Base-by-base conservation (phyloP, 2,113 vertebrate species). In the Periophthalmus modestus region DNA sequence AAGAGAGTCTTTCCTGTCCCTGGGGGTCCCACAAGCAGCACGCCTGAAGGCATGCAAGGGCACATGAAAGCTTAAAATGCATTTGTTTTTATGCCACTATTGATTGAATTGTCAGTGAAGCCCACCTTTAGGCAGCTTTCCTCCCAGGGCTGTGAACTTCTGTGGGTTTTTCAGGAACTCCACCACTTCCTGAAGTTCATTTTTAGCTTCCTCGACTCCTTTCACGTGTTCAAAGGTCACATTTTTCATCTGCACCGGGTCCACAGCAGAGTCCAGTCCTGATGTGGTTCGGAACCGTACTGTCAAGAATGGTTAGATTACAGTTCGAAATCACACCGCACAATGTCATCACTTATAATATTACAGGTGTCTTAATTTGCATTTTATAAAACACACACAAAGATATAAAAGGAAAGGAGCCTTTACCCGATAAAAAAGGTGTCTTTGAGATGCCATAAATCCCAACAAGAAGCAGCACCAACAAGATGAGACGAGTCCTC, bases 201-300 rank as follows among this genome's bases (percentile, higher is more conserved):
- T 95, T 84, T 99, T 99, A 66, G 98, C 98, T 91, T 99, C 98
- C 52, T 99, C 98, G 11, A 96, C 95, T 23, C 98, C 97, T 92
- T 99, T 99, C 59, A 99, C 97, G 0, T 99, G 97, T 52, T 99
- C 97, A n/a, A 99, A 99, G 1, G 96, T 99, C 85, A 99, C 95
- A 61, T 97, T 99, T 92, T 99, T 99, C 96, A 98, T 76, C 80
- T 98, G 96, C 65, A 98, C 96, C 5, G 98, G 97, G 87, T 99
- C 98, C 87, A 99, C 95, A 4, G 96, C 95, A 52, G 95, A 96
- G 94, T 98, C 97, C 92, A 99, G 93, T 65, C 96, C 97, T 88
- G 97, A 95, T 69, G 96, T 95, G 89, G 97, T 96, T 92, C 96
- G 94, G 93, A 99, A 99, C 83, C 97, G 96, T 77, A 99, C 97